phyloP scores from a whole-genome alignment of 2,113 vertebrate genomes.

The Platysteira castanea region DNA sequence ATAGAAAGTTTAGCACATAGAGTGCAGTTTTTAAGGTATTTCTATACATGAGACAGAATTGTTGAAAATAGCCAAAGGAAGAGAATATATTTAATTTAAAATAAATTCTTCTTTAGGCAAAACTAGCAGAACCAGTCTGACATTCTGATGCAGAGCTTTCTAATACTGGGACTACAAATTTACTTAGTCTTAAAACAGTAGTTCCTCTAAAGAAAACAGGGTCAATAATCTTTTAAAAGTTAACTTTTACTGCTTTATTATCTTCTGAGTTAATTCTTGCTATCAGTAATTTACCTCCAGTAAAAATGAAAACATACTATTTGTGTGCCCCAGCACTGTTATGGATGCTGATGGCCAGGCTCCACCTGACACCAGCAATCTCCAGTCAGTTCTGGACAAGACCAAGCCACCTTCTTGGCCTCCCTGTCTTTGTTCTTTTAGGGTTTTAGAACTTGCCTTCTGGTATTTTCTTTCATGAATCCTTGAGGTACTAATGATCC shows the following conservation, averaged over 20 bases:
- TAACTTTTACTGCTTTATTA: neutral
- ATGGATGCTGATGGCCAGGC: neutral
- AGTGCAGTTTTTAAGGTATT: neutral
- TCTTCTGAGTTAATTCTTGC: neutral
- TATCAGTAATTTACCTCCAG: neutral
- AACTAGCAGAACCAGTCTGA: neutral
- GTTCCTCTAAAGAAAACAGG: neutral
- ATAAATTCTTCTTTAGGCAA: neutral
- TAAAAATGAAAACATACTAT: neutral
- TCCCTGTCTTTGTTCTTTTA: neutral
- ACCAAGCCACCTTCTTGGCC: neutral
- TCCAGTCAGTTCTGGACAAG: neutral
- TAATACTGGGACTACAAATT: neutral
- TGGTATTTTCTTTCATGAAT: neutral
- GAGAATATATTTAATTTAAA: neutral
- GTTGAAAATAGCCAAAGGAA: neutral
- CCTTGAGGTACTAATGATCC: no score
- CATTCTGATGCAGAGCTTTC: neutral
- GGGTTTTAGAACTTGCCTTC: neutral
- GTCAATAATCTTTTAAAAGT: neutral
- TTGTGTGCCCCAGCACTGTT: neutral
- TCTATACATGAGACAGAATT: neutral
- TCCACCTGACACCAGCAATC: fast-evolving
- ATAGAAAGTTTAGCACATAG: neutral
- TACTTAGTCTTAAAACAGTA: neutral